These are phyloP conservation scores for Paraescarpia echinospica DNA, from an alignment of 1,140 invertebrate species.

Conservation along the genomic window DNA sequence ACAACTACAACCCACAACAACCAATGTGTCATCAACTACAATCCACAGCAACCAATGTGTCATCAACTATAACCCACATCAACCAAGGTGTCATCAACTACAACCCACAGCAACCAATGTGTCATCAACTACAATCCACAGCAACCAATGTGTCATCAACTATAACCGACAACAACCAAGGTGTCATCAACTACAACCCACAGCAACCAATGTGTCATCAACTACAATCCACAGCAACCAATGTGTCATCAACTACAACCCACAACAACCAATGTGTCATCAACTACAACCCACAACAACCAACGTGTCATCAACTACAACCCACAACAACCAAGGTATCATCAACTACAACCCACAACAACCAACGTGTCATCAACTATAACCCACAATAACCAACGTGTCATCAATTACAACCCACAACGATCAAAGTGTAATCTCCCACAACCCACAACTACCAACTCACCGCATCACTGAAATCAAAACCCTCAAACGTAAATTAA, in stretches of 20 bases:
- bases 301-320: constrained; percentile 58
- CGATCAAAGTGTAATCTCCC: constrained; percentile 61
- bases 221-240: constrained; percentile 53
- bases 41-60: too few species aligned
- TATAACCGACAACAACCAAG: constrained; percentile 49
- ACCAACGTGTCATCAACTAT: constrained; percentile 60
- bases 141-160: too few species aligned
- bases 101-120: too few species aligned
- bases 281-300: constrained; percentile 54
- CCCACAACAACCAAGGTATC: constrained; percentile 56
- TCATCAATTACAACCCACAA: constrained; percentile 52
- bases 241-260: constrained; percentile 57
- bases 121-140: too few species aligned
- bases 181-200: constrained; percentile 55
- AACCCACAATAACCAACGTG: constrained; percentile 52
- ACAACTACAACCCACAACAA: too few species aligned
- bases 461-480: neutral
- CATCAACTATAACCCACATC: too few species aligned
- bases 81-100: too few species aligned
- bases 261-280: constrained; percentile 58
- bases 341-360: constrained; percentile 51
- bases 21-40: too few species aligned
- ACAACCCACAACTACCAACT: neutral
- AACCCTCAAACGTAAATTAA: neutral
- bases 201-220: constrained; percentile 59